These are phyloP conservation scores for Acestrorhynchus altus DNA, from an alignment of 2,797 vertebrate genomes.

Conservation along the genomic window DNA sequence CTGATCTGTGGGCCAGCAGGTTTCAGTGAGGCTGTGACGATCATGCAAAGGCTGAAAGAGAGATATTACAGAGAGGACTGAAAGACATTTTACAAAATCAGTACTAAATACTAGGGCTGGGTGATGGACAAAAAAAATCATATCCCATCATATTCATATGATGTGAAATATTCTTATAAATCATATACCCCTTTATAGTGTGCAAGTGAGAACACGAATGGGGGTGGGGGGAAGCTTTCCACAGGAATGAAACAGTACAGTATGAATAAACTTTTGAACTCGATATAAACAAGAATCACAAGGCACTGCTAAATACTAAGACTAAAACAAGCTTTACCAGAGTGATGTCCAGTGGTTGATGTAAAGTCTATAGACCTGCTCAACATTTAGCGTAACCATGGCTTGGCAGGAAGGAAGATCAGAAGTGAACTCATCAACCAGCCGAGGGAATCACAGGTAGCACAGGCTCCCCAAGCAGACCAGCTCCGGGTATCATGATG, in stretches of 20 bases:
- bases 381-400: conserved; percentile 85
- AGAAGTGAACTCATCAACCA: conserved; percentile 43
- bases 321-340: conserved; percentile 79
- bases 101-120: too few relatives aligned
- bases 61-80: conserved; percentile 13
- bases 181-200: too few relatives aligned
- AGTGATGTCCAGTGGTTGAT: conserved; percentile 82
- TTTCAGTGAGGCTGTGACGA: conserved; percentile 79
- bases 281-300: too few relatives aligned
- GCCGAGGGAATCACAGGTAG: conserved; percentile 48
- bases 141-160: too few relatives aligned
- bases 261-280: neutral
- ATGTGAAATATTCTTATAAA: too few relatives aligned
- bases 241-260: neutral
- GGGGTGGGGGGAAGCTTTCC: too few relatives aligned
- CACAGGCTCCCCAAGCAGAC: neutral
- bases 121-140: too few relatives aligned
- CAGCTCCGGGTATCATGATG: conserved; percentile 37
- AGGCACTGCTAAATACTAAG: neutral
- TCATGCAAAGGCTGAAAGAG: conserved; percentile 84
- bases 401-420: conserved; percentile 71
- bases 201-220: too few relatives aligned
- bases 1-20: conserved; percentile 87
- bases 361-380: conserved; percentile 86
- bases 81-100: neutral